phyloP scores from a whole-genome alignment of 2,888 invertebrate genomes.

The Agrotis clavis region DNA sequence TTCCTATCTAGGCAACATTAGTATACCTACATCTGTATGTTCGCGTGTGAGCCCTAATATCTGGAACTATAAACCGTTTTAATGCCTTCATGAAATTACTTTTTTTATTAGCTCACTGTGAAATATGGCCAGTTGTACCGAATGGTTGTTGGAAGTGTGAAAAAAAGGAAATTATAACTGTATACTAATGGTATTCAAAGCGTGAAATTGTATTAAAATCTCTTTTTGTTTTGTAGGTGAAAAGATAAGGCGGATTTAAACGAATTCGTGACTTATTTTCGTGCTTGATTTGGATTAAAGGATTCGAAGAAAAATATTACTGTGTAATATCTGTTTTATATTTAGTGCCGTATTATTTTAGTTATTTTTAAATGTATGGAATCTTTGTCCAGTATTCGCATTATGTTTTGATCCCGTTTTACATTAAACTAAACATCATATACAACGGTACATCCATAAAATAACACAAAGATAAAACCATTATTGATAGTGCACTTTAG shows the following conservation, averaged over 20 bases:
- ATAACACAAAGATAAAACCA: no score
- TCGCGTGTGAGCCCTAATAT: constrained; percentile 66
- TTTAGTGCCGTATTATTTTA: not conserved
- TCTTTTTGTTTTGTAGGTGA: constrained; percentile 28
- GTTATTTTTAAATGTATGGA: not conserved
- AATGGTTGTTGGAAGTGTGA: constrained; percentile 60
- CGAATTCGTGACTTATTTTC: constrained; percentile 40
- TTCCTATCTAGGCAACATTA: constrained; percentile 42
- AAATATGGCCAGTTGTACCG: constrained; percentile 54
- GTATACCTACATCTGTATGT: constrained; percentile 46
- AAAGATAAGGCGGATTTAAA: constrained; percentile 13
- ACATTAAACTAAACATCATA: no score
- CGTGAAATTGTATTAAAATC: constrained; percentile 55
- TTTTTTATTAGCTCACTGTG: constrained; percentile 64
- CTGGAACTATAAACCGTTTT: constrained; percentile 65
- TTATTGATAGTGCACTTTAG: constrained; percentile 3
- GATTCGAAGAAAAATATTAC: constrained; percentile 13
- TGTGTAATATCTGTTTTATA: not conserved
- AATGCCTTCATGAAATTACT: constrained; percentile 63
- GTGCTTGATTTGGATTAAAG: constrained; percentile 21
- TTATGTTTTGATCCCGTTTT: no score
- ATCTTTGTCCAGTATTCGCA: no score
- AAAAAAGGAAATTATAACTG: constrained; percentile 54
- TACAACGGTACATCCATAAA: no score
- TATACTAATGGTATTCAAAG: constrained; percentile 48